Percentiles rank a stretch among this genome's conserved stretches.
Evolutionary conservation across 1,140 invertebrate species (phyloP).

Genomic region (Neelides sp.): DNA sequence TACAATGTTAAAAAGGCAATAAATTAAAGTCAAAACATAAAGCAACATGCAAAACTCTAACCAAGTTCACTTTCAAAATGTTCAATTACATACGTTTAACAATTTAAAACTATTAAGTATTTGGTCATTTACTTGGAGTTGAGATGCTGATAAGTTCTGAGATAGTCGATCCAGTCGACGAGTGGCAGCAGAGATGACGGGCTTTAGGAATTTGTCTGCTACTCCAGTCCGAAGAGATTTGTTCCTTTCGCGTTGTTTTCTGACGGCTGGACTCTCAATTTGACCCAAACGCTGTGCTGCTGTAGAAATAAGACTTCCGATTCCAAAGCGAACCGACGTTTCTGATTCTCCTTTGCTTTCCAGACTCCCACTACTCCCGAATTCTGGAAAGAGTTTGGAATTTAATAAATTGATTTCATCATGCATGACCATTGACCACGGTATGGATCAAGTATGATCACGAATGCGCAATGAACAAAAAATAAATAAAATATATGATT

Average conservation of each 20-base stretch:
- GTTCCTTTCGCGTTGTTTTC: slow-evolving; percentile 24
- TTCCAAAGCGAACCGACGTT: too few relatives aligned
- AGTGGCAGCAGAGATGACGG: slow-evolving; percentile 11
- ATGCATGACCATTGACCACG: not conserved
- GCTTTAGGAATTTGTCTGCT: slow-evolving; percentile 21
- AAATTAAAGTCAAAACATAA: not conserved
- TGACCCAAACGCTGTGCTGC: too few relatives aligned
- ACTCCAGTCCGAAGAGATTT: slow-evolving; percentile 17
- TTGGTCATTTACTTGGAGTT: slow-evolving; percentile 23
- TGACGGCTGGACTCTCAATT: slow-evolving; percentile 10
- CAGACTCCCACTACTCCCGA: slow-evolving; percentile 18
- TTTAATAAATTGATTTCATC: not conserved
- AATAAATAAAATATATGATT: too few relatives aligned
- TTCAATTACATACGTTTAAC: too few relatives aligned
- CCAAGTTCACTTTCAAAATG: too few relatives aligned
- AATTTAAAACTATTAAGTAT: too few relatives aligned
- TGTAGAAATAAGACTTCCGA: too few relatives aligned
- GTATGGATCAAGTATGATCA: not conserved
- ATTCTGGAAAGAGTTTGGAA: slow-evolving; percentile 13
- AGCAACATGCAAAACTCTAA: not conserved
- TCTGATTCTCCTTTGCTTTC: not conserved
- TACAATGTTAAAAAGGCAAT: too few relatives aligned
- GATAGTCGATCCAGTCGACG: slow-evolving; percentile 23
- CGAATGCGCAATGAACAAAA: too few relatives aligned
- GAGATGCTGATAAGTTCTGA: slow-evolving; percentile 23